Evolutionary conservation across 1,140 invertebrate genomes (phyloP).

Genomic region (Himalopsyche phryganea): DNA sequence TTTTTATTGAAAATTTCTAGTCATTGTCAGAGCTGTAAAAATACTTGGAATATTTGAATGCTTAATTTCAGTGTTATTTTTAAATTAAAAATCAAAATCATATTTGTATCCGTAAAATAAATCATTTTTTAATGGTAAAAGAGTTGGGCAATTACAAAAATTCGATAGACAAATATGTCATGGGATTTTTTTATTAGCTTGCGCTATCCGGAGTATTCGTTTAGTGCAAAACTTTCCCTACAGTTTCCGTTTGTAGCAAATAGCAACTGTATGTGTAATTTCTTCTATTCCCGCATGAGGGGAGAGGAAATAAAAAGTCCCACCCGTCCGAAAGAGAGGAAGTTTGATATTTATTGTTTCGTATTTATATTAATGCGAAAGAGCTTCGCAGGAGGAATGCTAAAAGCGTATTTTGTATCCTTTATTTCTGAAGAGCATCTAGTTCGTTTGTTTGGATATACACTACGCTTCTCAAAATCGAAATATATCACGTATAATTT

Average conservation of each 20-base stretch:
- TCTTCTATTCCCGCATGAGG: conserved; percentile 8
- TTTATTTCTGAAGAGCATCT: conserved; percentile 2
- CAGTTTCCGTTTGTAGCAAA: conserved; percentile 13
- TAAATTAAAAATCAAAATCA: no score
- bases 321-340: conserved; percentile 14
- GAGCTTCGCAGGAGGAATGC: conserved; percentile 29
- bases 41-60: no score
- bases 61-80: no score
- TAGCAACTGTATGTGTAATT: conserved; percentile 32
- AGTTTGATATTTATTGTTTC: conserved; percentile 34
- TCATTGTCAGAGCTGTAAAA: no score
- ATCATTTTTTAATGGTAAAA: no score
- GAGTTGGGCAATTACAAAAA: no score
- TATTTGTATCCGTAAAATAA: no score
- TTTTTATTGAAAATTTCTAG: no score
- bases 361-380: conserved; percentile 36
- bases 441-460: conserved; percentile 1
- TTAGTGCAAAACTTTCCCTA: conserved; percentile 29
- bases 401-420: conserved; percentile 27
- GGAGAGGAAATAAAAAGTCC: conserved; percentile 4
- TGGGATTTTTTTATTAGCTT: not conserved
- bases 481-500: no score
- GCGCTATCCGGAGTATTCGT: conserved; percentile 28
- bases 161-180: no score
- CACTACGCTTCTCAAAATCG: not conserved